phyloP scores from a whole-genome alignment of 2,888 invertebrate genomes.

The Drosophila greeni region DNA sequence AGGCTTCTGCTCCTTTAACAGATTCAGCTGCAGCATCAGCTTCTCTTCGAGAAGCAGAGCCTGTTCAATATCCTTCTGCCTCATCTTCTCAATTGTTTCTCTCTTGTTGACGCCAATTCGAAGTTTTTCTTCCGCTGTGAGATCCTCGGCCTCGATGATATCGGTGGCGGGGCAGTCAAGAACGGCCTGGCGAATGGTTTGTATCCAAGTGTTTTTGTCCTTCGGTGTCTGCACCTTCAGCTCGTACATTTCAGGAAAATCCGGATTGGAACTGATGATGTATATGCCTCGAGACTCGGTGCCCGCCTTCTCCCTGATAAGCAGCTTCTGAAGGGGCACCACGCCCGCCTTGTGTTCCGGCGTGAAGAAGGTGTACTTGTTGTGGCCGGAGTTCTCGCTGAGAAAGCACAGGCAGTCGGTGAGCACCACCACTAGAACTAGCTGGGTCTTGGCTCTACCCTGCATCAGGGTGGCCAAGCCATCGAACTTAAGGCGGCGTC shows the following conservation, averaged over 20 bases:
- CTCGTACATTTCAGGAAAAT: constrained; percentile 97
- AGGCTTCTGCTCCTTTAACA: constrained; percentile 80
- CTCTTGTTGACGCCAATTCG: constrained; percentile 78
- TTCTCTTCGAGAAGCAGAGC: constrained; percentile 92
- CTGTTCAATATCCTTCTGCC: constrained; percentile 92
- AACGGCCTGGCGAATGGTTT: constrained; percentile 89
- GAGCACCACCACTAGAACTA: constrained; percentile 91
- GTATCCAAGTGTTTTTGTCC: constrained; percentile 94
- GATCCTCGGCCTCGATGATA: constrained; percentile 86
- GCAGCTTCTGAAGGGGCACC: constrained; percentile 92
- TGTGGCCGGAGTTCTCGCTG: constrained; percentile 93
- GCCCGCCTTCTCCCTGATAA: constrained; percentile 96
- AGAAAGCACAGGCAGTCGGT: constrained; percentile 95
- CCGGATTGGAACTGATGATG: constrained; percentile 93
- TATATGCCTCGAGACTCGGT: constrained; percentile 93
- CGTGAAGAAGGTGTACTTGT: constrained; percentile 93
- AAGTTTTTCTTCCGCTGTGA: constrained; percentile 89
- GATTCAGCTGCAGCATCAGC: constrained; percentile 88
- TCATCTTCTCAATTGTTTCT: constrained; percentile 85
- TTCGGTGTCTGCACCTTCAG: constrained; percentile 92
- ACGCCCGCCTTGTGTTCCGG: constrained; percentile 98
- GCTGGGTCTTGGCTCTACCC: constrained; percentile 93
- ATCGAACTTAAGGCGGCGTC: constrained; percentile 91
- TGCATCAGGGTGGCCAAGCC: constrained; percentile 94
- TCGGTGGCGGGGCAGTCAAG: constrained; percentile 88